Evolutionary conservation across 2,888 invertebrate genomes (phyloP), one percentile per base, ranked within the genome.

Genomic region (Chorisops tibialis): DNA sequence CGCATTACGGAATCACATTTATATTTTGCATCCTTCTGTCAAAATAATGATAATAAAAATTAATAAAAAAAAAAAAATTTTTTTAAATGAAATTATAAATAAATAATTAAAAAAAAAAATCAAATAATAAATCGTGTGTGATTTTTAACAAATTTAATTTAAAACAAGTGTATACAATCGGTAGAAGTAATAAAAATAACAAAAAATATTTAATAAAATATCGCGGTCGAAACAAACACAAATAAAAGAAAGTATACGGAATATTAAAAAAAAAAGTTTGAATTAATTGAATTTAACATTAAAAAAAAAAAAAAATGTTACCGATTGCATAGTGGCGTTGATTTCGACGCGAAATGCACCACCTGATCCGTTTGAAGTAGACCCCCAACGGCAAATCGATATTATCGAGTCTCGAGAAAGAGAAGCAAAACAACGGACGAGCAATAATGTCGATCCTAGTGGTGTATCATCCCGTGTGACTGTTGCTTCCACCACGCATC

Each of bases 111-210:
- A 58, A 41, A 18, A 48, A 24, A 39, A 54, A 58, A 52, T 35
- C 52, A 48, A 59, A 45, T 24, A 50, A 24, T 54, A 49, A 43
- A 54, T 62, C 61, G 60, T 63, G 60, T 67, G 63, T 65, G 59
- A 65, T 65, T 67, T 67, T 59, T 67, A 65, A 62, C 63, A 64
- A 51, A 65, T 65, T 22, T 49, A 65, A 65, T 66, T 66, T 51
- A 62, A 65, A 59, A 30, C 6, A 45, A 66, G 65, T 52, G 65
- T 65, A 66, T 66, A 65, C 62, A 65, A 65, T 63, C 66, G 66
- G 60, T 62, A 62, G 65, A 62, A 52, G 38, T 52, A 61, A 47
- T 58, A 61, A 61, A 47, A 61, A 47, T 58, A 61, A 61, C 38
- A 38, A 64, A 63, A 38, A 54, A 52, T 54, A 62, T 58, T 21